These are phyloP conservation scores for Zelostemma sp. DNA, from an alignment of 1,140 invertebrate genomes.

Conservation along the genomic window DNA sequence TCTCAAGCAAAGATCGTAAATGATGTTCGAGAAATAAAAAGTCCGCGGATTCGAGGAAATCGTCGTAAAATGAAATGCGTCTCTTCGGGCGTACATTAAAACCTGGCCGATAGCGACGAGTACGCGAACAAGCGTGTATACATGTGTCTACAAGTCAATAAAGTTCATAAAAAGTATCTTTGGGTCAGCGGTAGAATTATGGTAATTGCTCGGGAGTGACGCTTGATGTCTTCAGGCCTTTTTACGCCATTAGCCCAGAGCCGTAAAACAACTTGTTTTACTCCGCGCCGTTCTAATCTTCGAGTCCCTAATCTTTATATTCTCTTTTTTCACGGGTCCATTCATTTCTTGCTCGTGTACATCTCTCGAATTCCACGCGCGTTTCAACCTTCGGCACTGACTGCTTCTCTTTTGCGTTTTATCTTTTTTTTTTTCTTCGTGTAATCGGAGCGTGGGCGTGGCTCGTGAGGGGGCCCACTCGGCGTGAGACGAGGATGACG, in stretches of 20 bases:
- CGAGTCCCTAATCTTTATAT: conserved; percentile 13
- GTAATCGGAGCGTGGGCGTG: conserved; percentile 37
- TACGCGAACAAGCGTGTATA: background rate
- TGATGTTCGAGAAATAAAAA: no score
- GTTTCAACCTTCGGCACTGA: conserved; percentile 19
- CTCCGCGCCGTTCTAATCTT: conserved; percentile 6
- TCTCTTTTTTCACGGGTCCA: conserved; percentile 29
- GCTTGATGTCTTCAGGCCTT: background rate
- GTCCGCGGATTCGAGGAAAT: no score
- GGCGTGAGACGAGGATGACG: conserved; percentile 24
- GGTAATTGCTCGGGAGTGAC: background rate
- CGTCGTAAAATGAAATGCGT: background rate
- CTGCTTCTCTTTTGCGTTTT: conserved; percentile 9
- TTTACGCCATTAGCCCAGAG: conserved; percentile 1
- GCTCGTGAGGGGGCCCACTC: conserved; percentile 10
- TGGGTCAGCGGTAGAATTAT: background rate
- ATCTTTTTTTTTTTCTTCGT: background rate
- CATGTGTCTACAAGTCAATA: conserved; percentile 7
- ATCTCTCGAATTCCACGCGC: conserved; percentile 20
- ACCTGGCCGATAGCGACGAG: background rate
- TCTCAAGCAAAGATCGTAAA: no score
- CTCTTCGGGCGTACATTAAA: background rate
- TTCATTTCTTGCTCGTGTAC: conserved; percentile 23
- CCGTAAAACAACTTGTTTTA: conserved; percentile 1
- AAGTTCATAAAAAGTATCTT: background rate